Conservation (phyloP, 2,113 vertebrate genomes). For the Naja naja region DNA sequence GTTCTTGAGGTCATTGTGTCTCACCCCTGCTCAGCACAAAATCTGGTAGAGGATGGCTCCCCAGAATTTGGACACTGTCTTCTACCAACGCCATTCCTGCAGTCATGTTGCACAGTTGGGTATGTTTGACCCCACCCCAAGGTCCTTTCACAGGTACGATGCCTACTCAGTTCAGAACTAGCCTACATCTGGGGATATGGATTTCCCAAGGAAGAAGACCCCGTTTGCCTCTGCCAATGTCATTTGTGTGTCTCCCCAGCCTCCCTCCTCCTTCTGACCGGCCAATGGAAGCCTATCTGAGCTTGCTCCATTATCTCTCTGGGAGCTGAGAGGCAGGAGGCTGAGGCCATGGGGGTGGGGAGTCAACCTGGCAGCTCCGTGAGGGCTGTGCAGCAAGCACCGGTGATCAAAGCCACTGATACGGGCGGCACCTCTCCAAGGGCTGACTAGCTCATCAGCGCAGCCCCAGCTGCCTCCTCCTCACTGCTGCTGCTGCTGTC, state of each 20-base stretch:
- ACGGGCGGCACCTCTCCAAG: neutral
- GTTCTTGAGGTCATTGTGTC: neutral
- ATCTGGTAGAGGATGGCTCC: neutral
- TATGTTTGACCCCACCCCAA: neutral
- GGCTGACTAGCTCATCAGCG: slow-evolving; percentile 11
- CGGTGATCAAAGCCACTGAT: slow-evolving; percentile 17
- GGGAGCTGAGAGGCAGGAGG: neutral
- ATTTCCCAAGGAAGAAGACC: neutral
- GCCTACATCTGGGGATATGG: neutral
- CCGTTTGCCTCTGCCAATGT: neutral
- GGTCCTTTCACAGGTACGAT: neutral
- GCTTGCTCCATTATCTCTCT: neutral
- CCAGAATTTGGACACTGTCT: neutral
- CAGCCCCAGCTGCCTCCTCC: neutral
- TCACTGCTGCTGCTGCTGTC: neutral
- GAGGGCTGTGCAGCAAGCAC: neutral
- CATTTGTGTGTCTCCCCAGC: no score
- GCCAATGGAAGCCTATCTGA: neutral
- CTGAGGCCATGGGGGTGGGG: neutral
- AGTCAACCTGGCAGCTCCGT: neutral
- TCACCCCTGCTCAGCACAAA: neutral
- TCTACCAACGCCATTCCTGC: neutral
- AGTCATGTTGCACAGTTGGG: neutral
- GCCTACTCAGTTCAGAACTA: neutral
- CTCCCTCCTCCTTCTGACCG: neutral